Percentiles rank a stretch among this genome's conserved stretches.
Conservation (phyloP, 2,797 vertebrate genomes). For the Sardinella longiceps region DNA sequence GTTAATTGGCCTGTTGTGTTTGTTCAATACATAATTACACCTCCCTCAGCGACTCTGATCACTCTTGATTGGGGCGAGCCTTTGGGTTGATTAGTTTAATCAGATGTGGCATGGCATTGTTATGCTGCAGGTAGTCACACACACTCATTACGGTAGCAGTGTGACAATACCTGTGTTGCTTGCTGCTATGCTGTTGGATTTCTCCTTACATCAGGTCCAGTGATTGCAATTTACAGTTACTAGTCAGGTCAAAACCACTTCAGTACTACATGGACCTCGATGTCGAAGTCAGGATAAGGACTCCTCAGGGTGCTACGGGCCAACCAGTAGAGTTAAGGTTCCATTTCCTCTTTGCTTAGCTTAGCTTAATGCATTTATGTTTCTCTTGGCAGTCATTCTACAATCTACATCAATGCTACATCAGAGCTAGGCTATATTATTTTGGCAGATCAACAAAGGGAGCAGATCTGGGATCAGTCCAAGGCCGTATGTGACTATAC, state of each 20-base stretch:
- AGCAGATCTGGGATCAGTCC: not conserved
- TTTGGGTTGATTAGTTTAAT: constrained; percentile 18
- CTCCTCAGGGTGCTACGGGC: not conserved
- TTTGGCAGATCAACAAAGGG: not conserved
- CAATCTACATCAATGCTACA: not conserved
- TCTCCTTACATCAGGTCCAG: no score
- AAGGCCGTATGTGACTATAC: not conserved
- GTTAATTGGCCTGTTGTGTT: constrained; percentile 43
- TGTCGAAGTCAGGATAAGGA: not conserved
- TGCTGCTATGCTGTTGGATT: not conserved
- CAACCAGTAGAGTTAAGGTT: not conserved
- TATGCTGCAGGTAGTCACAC: not conserved
- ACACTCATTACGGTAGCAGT: not conserved
- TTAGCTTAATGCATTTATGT: not conserved
- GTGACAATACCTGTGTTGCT: not conserved
- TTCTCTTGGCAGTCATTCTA: not conserved
- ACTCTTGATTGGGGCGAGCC: constrained; percentile 19
- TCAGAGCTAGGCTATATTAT: not conserved
- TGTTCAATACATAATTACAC: constrained; percentile 24
- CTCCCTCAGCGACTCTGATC: constrained; percentile 10
- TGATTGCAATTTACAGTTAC: no score
- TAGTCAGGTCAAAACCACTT: not conserved
- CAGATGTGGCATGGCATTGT: constrained; percentile 9
- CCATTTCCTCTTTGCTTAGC: not conserved
- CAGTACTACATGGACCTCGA: not conserved